Base-by-base conservation (phyloP, 2,888 invertebrate genomes). In the Callimorpha dominula region DNA sequence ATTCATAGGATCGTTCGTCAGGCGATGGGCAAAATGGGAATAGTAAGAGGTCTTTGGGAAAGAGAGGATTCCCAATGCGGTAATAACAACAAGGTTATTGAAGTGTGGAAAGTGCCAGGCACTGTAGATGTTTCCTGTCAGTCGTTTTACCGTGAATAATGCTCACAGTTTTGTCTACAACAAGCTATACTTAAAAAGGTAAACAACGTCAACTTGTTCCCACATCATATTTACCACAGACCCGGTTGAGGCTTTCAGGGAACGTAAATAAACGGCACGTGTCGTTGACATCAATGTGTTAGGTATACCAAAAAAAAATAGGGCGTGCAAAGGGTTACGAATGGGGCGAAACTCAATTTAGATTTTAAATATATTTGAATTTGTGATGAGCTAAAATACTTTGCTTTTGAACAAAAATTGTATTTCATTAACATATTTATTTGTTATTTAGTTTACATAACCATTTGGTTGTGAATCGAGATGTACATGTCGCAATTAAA, bases 321-420 rank as follows among this genome's bases (percentile, higher is more conserved):
- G 17, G 63, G 11, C 50, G 57, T 14, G 66, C 43, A 62, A 68
- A 68, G 54, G 52, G 64, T 68, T 46, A 46, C 57, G 43, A 52
- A 65, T 46, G 46, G 63, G 54, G 17, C 12, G 50, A 65, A 57
- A 71, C 73, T 79, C 71, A 68, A 76, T 79, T 81, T 79, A 63
- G 70, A 75, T 79, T 79, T 73, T 71, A 81, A 81, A 71, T 75
- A 71, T 40, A 72, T 79, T 79, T 75, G 75, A 78, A 78, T 81
- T 70, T 71, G 63, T 81, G 66, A 66, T 71, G 65, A 57, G 57
- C 54, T 15, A 31, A 65, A 52, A 69, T 52, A 17, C 54, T 68
- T 68, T 40, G 42, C 6, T 65, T 65, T 46, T 31, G 64, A 65
- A 70, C 65, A 40, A 65, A 65, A 71, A 65, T 49, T 40, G 17